Base-by-base conservation (phyloP, 1,140 invertebrate genomes). In the Hesperophylax magnus region DNA sequence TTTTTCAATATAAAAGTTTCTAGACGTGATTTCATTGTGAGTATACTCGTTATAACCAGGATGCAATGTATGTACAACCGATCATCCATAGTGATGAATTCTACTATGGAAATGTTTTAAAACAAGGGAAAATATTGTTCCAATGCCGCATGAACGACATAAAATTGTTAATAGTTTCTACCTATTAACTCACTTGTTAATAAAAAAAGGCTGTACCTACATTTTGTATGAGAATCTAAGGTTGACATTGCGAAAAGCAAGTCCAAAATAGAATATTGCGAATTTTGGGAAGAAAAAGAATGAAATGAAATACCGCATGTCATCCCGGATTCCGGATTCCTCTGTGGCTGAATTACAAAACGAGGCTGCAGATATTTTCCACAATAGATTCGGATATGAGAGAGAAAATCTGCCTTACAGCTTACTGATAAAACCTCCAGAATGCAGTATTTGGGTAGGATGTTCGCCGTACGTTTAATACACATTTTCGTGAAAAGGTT, bases 261-360 rank as follows among this genome's bases (percentile, higher is more conserved):
- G 22, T 65, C 11, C 3, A 31, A 65, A 34, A 65, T 27, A 34
- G 27, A 65, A 34, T 34, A 65, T 34, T 34, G 63, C 15, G 27
- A 17, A 65, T 27, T n/a, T 65, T 27, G 22, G n/a, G 27, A n/a
- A 3, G 2, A 5, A 17, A 34, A 65, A 17, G 63, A 65, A 34
- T 27, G 24, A 31, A 65, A 65, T 65, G 63, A 65, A 65, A 65
- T 65, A 65, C 63, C 63, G 27, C 27, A n/a, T 17, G 63, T 27
- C 63, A 65, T 27, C 22, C 27, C 24, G 18, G 24, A 8, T 20
- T 24, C 18, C 18, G 58, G 58, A 24, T 61, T 22, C 24, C 15
- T 3, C 17, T 22, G 7, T 24, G n/a, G 58, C 20, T 61, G 14
- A 61, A 61, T 61, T 61, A 61, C 58, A 61, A 61, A 61, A 61